Percentiles rank a stretch among this genome's conserved stretches.
These are phyloP conservation scores for Tetragonisca angustula DNA, from an alignment of 2,888 invertebrate species.

Conservation along the genomic window DNA sequence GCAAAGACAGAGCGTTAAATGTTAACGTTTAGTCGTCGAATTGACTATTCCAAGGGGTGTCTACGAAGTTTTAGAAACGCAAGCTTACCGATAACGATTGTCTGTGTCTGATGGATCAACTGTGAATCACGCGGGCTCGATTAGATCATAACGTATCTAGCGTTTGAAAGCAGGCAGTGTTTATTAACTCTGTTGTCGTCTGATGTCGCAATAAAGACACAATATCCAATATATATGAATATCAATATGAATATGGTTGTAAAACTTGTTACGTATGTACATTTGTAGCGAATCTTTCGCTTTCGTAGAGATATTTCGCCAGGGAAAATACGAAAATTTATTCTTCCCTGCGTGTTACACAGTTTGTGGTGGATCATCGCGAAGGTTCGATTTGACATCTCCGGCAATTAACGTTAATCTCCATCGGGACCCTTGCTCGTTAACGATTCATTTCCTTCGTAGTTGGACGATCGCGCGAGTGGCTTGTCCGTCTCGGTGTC, in stretches of 20 bases:
- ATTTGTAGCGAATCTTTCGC: background rate
- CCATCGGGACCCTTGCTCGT: slow-evolving; percentile 15
- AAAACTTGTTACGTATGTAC: background rate
- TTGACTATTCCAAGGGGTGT: background rate
- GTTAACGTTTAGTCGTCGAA: no score
- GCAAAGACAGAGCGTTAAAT: no score
- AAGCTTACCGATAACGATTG: background rate
- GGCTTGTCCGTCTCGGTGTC: background rate
- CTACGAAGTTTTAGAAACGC: background rate
- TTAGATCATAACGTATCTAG: background rate
- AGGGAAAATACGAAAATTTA: no score
- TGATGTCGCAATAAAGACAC: background rate
- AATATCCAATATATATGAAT: background rate
- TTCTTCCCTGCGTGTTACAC: background rate
- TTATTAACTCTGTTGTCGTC: background rate
- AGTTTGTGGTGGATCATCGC: slow-evolving; percentile 2
- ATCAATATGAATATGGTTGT: background rate
- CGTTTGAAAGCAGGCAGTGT: background rate
- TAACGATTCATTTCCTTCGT: slow-evolving; percentile 40
- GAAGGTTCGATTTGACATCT: slow-evolving; percentile 8
- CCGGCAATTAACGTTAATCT: slow-evolving; percentile 51
- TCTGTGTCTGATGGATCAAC: background rate
- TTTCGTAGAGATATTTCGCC: no score
- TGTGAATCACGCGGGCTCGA: background rate
- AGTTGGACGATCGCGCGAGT: slow-evolving; percentile 11